A percentile compares a stretch with the other conserved stretches of the same genome.
phyloP scores from a whole-genome alignment of 1,140 invertebrate species.

The Monomorium pharaonis region DNA sequence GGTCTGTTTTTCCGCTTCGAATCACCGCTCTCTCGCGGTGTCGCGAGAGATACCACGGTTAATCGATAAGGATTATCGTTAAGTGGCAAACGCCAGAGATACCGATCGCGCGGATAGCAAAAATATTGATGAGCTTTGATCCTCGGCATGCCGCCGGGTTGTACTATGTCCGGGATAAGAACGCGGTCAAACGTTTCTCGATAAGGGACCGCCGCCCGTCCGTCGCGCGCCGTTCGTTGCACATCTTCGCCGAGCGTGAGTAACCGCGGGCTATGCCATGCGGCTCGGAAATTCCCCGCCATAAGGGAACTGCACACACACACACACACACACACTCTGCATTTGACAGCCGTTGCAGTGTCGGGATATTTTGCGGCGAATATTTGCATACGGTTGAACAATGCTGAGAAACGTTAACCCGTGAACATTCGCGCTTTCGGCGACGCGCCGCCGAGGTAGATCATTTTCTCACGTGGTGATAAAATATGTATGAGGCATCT shows the following conservation, averaged over 20 bases:
- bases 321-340: too few species aligned
- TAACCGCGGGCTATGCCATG: slow-evolving; percentile 50
- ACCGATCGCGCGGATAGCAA: background rate
- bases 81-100: background rate
- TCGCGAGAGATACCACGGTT: background rate
- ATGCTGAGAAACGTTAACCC: slow-evolving; percentile 17
- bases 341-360: slow-evolving; percentile 26
- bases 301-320: background rate
- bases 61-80: slow-evolving; percentile 40
- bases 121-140: slow-evolving; percentile 37
- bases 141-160: background rate
- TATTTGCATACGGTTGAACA: slow-evolving; percentile 30
- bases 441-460: background rate
- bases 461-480: background rate
- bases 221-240: background rate
- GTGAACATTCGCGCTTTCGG: slow-evolving; percentile 7
- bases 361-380: background rate
- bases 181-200: slow-evolving; percentile 45
- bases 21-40: background rate
- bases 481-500: slow-evolving; percentile 16
- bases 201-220: slow-evolving; percentile 20
- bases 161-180: slow-evolving; percentile 41
- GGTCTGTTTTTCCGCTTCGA: background rate
- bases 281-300: slow-evolving; percentile 2
- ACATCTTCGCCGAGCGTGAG: slow-evolving; percentile 32